Percentiles rank a stretch among this genome's conserved stretches.
These are phyloP conservation scores for Dryadula phaetusa DNA, from an alignment of 2,888 invertebrate species.

Conservation along the genomic window DNA sequence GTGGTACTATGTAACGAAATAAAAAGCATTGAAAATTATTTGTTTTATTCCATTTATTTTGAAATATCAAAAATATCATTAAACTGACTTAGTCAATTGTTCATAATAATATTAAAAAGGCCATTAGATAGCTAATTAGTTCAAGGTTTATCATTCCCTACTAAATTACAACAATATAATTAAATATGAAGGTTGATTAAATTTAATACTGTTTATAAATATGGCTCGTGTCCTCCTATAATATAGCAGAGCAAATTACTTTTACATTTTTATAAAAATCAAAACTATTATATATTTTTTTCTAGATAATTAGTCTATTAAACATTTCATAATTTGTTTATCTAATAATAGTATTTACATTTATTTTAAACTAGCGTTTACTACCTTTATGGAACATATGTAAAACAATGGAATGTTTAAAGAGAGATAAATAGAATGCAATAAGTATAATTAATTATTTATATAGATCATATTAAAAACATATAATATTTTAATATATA, in stretches of 20 bases:
- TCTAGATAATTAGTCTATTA: background rate
- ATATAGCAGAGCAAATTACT: too few relatives aligned
- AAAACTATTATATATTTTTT: too few relatives aligned
- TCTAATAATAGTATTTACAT: background rate
- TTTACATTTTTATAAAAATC: background rate
- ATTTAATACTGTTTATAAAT: background rate
- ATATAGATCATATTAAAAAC: background rate
- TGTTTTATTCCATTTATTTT: conserved; percentile 32
- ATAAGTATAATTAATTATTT: background rate
- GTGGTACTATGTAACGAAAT: conserved; percentile 41
- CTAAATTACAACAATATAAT: too few relatives aligned
- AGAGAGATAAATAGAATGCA: background rate
- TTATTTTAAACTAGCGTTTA: background rate
- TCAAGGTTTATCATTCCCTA: too few relatives aligned
- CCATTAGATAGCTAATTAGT: too few relatives aligned
- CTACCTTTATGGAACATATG: background rate
- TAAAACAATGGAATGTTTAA: conserved; percentile 1
- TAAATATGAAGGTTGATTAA: too few relatives aligned
- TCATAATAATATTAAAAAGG: too few relatives aligned
- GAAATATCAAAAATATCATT: conserved; percentile 14
- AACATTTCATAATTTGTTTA: background rate
- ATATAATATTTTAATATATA: background rate
- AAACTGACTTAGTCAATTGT: background rate
- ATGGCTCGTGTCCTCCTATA: background rate
- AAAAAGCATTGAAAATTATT: conserved; percentile 40